phyloP scores from a whole-genome alignment of 2,797 vertebrate species.

The Gobio occitaniae region DNA sequence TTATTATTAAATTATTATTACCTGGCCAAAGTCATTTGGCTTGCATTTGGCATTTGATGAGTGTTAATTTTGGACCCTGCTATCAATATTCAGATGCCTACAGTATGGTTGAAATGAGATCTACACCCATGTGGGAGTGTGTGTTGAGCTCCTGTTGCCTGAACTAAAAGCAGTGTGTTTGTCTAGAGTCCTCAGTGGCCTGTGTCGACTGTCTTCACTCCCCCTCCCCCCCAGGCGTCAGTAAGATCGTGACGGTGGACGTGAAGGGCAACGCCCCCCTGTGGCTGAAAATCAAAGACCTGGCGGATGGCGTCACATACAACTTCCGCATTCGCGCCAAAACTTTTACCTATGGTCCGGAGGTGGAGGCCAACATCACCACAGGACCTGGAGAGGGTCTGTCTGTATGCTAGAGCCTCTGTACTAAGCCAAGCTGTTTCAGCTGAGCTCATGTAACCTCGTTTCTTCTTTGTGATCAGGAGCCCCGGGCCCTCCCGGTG shows the following conservation, averaged over 20 bases:
- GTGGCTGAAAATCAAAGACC: slow-evolving; percentile 95
- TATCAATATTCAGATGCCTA: neutral
- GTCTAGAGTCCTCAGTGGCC: slow-evolving; percentile 79
- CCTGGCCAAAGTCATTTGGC: neutral
- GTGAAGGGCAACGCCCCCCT: slow-evolving; percentile 91
- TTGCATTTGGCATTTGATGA: neutral
- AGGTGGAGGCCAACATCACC: slow-evolving; percentile 95
- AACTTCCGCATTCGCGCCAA: slow-evolving; percentile 92
- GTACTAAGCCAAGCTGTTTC: neutral
- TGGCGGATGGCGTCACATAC: slow-evolving; percentile 91
- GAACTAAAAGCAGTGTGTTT: slow-evolving; percentile 76
- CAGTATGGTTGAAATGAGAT: neutral
- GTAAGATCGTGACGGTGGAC: slow-evolving; percentile 97
- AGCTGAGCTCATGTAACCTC: neutral
- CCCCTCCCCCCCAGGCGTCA: slow-evolving; percentile 88
- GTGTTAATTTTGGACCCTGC: slow-evolving; percentile 7
- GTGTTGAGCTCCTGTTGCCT: slow-evolving; percentile 34
- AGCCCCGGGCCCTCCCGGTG: slow-evolving; percentile 91
- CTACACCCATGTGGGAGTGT: slow-evolving; percentile 17
- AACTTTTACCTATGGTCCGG: slow-evolving; percentile 93
- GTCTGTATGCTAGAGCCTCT: neutral
- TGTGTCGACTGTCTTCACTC: slow-evolving; percentile 82
- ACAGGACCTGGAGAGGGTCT: slow-evolving; percentile 95
- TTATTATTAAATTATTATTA: neutral
- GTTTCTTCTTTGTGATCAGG: slow-evolving; percentile 72